A percentile compares a stretch with the other conserved stretches of the same genome.
These are phyloP conservation scores for Apodemia duryi DNA, from an alignment of 2,888 invertebrate species.

Conservation along the genomic window DNA sequence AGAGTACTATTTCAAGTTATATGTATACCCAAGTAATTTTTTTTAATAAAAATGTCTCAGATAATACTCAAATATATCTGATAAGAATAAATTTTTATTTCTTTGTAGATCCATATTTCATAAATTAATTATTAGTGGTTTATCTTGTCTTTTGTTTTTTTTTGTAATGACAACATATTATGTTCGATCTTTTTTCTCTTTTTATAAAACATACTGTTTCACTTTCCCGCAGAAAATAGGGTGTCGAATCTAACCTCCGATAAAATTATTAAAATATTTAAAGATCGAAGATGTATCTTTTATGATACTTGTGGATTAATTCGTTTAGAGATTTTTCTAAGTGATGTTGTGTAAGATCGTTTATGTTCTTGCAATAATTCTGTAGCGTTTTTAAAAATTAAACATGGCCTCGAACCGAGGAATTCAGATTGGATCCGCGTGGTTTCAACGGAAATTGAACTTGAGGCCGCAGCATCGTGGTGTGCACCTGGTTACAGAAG, in stretches of 20 bases:
- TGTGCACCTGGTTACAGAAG: slow-evolving; percentile 97
- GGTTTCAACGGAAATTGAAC: slow-evolving; percentile 98
- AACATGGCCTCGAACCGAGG: slow-evolving; percentile 94
- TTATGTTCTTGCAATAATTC: slow-evolving; percentile 74
- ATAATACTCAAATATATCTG: too few species aligned
- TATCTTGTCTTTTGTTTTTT: slow-evolving; percentile 26
- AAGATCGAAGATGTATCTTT: slow-evolving; percentile 82
- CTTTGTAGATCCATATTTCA: background rate
- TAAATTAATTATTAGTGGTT: slow-evolving; percentile 16
- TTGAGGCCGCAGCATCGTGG: slow-evolving; percentile 97
- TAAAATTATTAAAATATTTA: slow-evolving; percentile 76
- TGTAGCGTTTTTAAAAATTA: slow-evolving; percentile 78
- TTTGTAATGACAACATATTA: slow-evolving; percentile 58
- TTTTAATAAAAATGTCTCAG: too few species aligned
- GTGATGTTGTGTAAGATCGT: slow-evolving; percentile 79
- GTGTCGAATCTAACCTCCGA: slow-evolving; percentile 79
- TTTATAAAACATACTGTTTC: slow-evolving; percentile 69
- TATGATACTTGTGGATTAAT: slow-evolving; percentile 84
- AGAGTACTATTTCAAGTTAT: too few species aligned
- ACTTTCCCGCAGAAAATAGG: slow-evolving; percentile 80
- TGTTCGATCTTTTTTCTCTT: slow-evolving; percentile 60
- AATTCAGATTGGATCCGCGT: slow-evolving; percentile 97
- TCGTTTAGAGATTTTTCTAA: slow-evolving; percentile 75
- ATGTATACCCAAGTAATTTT: too few species aligned
- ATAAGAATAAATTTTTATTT: too few species aligned